Conservation (phyloP, 1,140 invertebrate species). For the Drosophila teissieri region DNA sequence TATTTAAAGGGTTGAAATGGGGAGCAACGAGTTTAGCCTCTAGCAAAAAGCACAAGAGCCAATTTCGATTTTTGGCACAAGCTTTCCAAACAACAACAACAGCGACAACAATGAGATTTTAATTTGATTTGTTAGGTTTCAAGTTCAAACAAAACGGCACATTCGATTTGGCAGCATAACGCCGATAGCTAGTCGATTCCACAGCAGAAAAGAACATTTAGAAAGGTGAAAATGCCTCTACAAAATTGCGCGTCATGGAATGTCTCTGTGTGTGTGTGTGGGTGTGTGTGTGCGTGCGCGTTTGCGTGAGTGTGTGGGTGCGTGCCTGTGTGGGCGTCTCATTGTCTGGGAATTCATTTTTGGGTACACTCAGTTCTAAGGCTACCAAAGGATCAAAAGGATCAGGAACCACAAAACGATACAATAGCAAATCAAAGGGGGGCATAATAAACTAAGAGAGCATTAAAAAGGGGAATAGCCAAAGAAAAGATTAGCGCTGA, state of each 20-base stretch:
- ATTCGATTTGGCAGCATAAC: conserved; percentile 20
- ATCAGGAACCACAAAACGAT: conserved; percentile 2
- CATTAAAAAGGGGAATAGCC: not conserved
- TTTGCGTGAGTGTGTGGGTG: conserved; percentile 1
- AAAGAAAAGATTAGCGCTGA: not conserved
- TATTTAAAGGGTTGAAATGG: not conserved
- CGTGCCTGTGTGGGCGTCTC: conserved; percentile 6
- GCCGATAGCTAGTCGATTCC: conserved; percentile 4
- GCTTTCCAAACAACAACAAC: conserved; percentile 13
- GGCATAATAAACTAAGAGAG: not conserved
- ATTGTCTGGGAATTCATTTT: conserved; percentile 5
- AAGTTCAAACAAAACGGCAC: conserved; percentile 13
- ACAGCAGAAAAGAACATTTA: conserved; percentile 4
- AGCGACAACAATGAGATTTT: conserved; percentile 18
- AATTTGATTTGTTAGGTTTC: conserved; percentile 4
- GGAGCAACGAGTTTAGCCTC: conserved; percentile 12
- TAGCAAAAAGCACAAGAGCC: conserved; percentile 33
- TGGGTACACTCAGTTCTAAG: conserved; percentile 40
- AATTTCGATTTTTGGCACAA: not conserved
- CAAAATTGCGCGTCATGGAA: conserved; percentile 12
- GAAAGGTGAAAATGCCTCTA: conserved; percentile 11
- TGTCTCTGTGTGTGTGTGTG: not conserved
- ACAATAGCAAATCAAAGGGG: conserved; percentile 4
- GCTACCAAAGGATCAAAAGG: conserved; percentile 10
- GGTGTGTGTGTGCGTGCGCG: conserved; percentile 1